Evolutionary conservation across 2,113 vertebrate species (phyloP).

Genomic region (Anolis sagrei): DNA sequence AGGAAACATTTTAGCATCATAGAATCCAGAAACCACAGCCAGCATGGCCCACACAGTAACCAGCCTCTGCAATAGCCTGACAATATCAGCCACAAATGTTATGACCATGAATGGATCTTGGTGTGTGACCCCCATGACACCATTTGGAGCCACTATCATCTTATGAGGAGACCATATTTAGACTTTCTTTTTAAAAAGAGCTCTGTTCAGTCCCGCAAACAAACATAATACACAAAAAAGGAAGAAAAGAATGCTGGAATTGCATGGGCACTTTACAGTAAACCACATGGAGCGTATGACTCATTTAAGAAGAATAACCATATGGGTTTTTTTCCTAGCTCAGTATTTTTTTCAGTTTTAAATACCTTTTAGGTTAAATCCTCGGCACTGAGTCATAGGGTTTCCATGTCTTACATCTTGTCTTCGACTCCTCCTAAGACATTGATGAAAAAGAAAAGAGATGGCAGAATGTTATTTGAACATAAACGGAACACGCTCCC

Average conservation of each 20-base stretch:
- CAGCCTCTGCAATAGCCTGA: no score
- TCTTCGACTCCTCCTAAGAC: conserved; percentile 90
- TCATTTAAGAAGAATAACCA: conserved; percentile 31
- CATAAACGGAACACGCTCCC: neutral
- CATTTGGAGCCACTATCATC: neutral
- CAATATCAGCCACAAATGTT: neutral
- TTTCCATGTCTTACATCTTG: conserved; percentile 97
- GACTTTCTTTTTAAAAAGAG: neutral
- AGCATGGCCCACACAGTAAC: no score
- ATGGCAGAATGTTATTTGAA: conserved; percentile 38
- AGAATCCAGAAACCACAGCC: no score
- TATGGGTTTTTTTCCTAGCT: conserved; percentile 18
- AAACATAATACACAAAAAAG: conserved; percentile 17
- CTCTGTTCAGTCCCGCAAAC: neutral
- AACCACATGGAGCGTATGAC: conserved; percentile 43
- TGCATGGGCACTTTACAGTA: neutral
- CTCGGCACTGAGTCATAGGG: conserved; percentile 94
- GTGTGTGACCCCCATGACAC: neutral
- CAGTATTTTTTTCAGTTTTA: conserved; percentile 5
- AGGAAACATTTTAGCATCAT: no score
- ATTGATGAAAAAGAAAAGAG: conserved; percentile 27
- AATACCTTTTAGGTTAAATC: conserved; percentile 98
- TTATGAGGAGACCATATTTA: neutral
- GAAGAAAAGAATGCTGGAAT: conserved; percentile 33
- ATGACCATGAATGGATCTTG: neutral